Evolutionary conservation across 2,113 vertebrate genomes (phyloP).

Genomic region (Grammomys dolichurus): DNA sequence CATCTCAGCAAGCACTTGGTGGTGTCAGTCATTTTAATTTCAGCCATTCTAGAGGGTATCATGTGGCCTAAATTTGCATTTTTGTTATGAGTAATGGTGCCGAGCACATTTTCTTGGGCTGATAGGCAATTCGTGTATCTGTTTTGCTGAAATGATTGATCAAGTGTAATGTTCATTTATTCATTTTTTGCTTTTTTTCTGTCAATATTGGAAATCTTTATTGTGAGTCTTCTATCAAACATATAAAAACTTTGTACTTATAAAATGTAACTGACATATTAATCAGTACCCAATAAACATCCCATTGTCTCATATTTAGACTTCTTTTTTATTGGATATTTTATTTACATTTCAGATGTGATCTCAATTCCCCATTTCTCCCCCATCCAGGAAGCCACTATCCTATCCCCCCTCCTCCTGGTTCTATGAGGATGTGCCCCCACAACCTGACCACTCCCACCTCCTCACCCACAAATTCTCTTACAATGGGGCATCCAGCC

Average conservation of each 20-base stretch:
- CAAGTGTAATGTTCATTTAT: background rate
- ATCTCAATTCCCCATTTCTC: too few relatives aligned
- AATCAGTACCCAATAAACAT: background rate
- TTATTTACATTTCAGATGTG: too few relatives aligned
- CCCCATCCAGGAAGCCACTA: too few relatives aligned
- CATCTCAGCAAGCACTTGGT: conserved; percentile 58
- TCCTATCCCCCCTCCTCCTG: too few relatives aligned
- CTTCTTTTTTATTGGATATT: background rate
- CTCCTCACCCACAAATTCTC: too few relatives aligned
- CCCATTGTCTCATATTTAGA: background rate
- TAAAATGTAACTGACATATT: background rate
- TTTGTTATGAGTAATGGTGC: background rate
- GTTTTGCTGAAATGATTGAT: background rate
- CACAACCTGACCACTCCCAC: too few relatives aligned
- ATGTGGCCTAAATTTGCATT: conserved; percentile 36
- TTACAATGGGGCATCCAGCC: too few relatives aligned
- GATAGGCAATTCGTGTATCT: background rate
- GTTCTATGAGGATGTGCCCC: too few relatives aligned
- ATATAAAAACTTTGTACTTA: background rate
- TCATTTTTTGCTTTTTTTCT: background rate
- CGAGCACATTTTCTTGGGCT: background rate
- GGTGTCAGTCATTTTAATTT: conserved; percentile 65
- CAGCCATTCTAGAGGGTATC: background rate
- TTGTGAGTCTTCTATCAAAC: background rate
- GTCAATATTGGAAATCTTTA: background rate